Conservation (phyloP, 2,113 vertebrate species). For the Notechis scutatus region DNA sequence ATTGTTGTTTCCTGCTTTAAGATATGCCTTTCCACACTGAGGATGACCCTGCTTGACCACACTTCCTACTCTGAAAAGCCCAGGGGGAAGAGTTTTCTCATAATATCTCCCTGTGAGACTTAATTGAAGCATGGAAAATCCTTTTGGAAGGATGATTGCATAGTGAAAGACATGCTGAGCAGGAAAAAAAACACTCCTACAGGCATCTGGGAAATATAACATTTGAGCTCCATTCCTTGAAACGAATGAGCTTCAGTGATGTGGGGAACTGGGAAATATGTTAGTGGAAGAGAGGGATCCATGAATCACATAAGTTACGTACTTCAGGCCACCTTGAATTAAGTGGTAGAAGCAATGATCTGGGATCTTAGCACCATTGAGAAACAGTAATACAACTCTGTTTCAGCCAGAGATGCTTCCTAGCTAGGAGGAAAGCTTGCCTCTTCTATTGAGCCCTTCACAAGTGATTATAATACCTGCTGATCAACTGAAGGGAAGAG, state of each 20-base stretch:
- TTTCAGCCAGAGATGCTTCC: background rate
- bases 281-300: background rate
- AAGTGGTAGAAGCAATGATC: background rate
- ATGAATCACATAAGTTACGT: background rate
- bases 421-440: background rate
- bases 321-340: background rate
- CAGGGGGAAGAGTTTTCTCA: background rate
- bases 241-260: background rate
- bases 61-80: background rate
- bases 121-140: background rate
- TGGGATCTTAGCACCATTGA: background rate
- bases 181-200: background rate
- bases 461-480: background rate
- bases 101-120: background rate
- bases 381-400: background rate
- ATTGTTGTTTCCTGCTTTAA: background rate
- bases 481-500: background rate
- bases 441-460: background rate
- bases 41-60: background rate
- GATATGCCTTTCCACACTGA: background rate
- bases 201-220: background rate
- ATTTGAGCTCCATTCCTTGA: background rate
- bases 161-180: background rate
- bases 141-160: background rate
- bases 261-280: background rate